phyloP scores from a whole-genome alignment of 2,113 vertebrate species.

The Pogonocichla stellata region DNA sequence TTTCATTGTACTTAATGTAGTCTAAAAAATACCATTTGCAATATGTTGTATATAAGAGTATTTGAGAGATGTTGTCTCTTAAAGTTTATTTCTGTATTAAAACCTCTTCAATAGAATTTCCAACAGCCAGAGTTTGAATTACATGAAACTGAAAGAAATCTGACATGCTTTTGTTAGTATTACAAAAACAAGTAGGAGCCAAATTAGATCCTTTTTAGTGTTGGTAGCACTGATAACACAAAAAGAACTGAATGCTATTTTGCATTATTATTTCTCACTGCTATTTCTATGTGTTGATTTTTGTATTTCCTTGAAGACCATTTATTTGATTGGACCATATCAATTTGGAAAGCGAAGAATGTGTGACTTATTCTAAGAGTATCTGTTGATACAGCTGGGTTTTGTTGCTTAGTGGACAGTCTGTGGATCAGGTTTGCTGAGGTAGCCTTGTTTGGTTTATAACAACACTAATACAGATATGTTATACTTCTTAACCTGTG shows the following conservation, averaged over 20 bases:
- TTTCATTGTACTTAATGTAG: neutral
- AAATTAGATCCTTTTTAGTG: neutral
- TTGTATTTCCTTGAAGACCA: neutral
- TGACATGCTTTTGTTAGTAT: neutral
- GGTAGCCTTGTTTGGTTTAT: neutral
- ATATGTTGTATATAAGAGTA: neutral
- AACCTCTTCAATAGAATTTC: neutral
- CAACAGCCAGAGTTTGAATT: neutral
- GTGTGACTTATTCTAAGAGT: neutral
- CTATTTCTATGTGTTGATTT: neutral
- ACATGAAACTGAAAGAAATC: neutral
- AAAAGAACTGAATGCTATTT: neutral
- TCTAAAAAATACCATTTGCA: neutral
- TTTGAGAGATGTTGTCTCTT: neutral
- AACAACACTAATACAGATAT: neutral
- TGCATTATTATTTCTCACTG: neutral
- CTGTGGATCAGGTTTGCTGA: rapidly evolving
- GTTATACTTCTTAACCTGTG: neutral
- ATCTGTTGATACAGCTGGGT: neutral
- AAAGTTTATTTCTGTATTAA: neutral
- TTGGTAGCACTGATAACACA: neutral
- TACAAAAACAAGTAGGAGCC: neutral
- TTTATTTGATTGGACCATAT: neutral
- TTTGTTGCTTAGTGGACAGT: neutral
- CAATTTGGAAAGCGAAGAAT: neutral